These are phyloP conservation scores for Leucoraja erinaceus DNA, from an alignment of 2,113 vertebrate species.

Conservation along the genomic window DNA sequence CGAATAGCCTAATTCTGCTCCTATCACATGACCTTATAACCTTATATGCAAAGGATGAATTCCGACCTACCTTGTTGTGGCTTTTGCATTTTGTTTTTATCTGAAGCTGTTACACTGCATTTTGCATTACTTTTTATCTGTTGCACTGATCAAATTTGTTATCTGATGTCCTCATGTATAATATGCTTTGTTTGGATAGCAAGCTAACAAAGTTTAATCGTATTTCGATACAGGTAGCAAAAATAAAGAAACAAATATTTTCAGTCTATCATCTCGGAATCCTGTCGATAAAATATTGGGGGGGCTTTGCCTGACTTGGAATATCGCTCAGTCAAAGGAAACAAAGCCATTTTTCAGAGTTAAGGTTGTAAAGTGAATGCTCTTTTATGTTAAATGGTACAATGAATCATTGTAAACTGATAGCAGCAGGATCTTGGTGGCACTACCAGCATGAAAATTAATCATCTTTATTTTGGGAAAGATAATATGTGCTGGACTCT, in stretches of 20 bases:
- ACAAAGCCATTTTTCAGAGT: background rate
- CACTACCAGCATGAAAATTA: background rate
- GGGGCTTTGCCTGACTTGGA: background rate
- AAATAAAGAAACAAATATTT: background rate
- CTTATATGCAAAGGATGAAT: too few species aligned
- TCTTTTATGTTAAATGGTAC: background rate
- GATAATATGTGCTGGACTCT: background rate
- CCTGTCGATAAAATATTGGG: background rate
- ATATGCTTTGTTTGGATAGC: too few species aligned
- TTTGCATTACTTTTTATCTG: too few species aligned
- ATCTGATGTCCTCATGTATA: too few species aligned
- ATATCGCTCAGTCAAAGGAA: background rate
- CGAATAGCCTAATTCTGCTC: too few species aligned
- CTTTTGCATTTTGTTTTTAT: too few species aligned
- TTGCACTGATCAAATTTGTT: too few species aligned
- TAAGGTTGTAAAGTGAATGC: background rate
- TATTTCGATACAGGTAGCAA: too few species aligned
- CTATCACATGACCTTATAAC: too few species aligned
- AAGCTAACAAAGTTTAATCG: too few species aligned
- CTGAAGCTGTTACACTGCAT: too few species aligned
- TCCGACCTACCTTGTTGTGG: too few species aligned
- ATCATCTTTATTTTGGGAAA: background rate
- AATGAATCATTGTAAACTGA: background rate
- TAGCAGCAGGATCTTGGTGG: background rate
- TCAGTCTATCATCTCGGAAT: background rate